phyloP scores from a whole-genome alignment of 2,797 vertebrate genomes.

The Peromyscus eremicus region DNA sequence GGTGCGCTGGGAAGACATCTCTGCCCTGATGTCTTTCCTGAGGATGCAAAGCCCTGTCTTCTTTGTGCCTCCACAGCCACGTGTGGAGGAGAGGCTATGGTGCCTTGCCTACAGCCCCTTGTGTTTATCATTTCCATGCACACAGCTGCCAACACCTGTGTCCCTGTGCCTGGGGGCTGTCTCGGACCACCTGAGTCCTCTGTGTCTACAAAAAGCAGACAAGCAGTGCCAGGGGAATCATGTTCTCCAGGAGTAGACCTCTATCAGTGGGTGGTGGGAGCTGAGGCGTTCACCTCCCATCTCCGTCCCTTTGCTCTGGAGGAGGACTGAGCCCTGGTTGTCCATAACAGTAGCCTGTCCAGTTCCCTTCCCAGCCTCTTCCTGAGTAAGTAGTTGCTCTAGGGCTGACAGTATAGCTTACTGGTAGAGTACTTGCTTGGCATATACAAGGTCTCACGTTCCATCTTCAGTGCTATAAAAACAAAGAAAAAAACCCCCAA shows the following conservation, averaged over 20 bases:
- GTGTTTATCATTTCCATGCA: neutral
- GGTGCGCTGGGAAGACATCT: neutral
- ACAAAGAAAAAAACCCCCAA: neutral
- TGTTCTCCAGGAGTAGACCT: neutral
- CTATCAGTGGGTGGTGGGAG: neutral
- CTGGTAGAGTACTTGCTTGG: neutral
- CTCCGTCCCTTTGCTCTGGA: neutral
- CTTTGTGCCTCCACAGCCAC: neutral
- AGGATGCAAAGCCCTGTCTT: neutral
- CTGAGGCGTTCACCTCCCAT: neutral
- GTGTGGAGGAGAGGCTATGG: neutral
- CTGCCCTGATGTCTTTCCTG: neutral
- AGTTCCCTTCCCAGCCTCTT: neutral
- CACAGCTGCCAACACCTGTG: constrained; percentile 30
- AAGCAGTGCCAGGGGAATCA: neutral
- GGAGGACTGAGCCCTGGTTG: neutral
- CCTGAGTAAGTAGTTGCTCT: neutral
- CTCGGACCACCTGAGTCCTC: constrained; percentile 43
- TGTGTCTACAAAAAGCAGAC: neutral
- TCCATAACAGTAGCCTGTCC: neutral
- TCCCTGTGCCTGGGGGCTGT: neutral
- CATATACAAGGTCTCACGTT: neutral
- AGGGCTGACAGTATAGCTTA: neutral
- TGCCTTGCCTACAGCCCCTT: neutral
- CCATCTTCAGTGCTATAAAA: neutral